Evolutionary conservation across 2,113 vertebrate species (phyloP).

Genomic region (Cyphotilapia sp.): DNA sequence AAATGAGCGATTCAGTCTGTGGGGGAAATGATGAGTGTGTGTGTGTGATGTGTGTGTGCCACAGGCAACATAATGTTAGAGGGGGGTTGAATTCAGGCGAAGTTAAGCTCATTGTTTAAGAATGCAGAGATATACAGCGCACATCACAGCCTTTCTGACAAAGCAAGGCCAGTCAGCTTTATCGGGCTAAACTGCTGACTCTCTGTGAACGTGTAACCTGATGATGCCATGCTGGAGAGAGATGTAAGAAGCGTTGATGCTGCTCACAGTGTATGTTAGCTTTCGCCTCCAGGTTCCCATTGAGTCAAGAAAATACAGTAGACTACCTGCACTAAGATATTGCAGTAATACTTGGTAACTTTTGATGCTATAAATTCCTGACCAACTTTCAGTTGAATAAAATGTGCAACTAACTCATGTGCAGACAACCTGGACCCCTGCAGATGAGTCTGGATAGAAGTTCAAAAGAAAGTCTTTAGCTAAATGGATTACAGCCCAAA

Average conservation of each 20-base stretch:
- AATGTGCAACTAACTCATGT: background rate
- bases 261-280: background rate
- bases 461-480: background rate
- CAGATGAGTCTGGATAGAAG: background rate
- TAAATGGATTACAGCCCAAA: background rate
- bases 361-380: background rate
- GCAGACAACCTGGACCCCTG: background rate
- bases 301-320: background rate
- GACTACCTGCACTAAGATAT: background rate
- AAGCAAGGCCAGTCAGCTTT: conserved; percentile 10
- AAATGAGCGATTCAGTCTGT: conserved; percentile 40
- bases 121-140: conserved; percentile 19
- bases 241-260: background rate
- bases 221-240: background rate
- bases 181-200: background rate
- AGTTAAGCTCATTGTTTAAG: conserved; percentile 24
- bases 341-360: background rate
- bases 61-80: background rate
- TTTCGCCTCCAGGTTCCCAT: background rate
- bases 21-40: conserved; percentile 20
- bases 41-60: background rate
- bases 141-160: conserved; percentile 8
- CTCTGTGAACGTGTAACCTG: background rate
- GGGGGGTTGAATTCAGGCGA: conserved; percentile 11
- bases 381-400: background rate